These are phyloP conservation scores for Jacana jacana DNA, from an alignment of 2,113 vertebrate genomes.

Conservation along the genomic window DNA sequence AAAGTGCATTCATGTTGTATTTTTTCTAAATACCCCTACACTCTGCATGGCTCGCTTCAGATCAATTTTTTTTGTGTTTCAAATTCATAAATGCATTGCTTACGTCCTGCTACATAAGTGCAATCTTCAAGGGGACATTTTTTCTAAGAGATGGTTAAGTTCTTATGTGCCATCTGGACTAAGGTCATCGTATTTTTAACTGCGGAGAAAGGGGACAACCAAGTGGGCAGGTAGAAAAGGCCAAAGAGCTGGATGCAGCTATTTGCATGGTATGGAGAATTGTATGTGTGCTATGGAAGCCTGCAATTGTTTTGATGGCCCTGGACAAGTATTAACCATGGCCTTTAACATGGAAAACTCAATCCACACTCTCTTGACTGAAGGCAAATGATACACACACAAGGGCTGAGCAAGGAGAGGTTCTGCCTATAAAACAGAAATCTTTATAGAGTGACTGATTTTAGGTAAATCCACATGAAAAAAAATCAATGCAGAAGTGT, in stretches of 20 bases:
- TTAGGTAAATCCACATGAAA: not conserved
- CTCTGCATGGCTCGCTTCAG: not conserved
- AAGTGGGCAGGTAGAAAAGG: not conserved
- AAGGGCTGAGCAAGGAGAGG: not conserved
- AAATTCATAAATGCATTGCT: not conserved
- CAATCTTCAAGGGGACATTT: not conserved
- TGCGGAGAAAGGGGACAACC: not conserved
- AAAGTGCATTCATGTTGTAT: not conserved
- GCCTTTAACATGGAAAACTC: not conserved
- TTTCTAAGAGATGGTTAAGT: not conserved
- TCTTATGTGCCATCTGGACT: not conserved
- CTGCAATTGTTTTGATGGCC: not conserved
- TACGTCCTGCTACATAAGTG: not conserved
- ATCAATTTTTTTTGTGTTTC: not conserved
- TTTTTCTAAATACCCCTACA: not conserved
- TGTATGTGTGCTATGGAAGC: fast-evolving
- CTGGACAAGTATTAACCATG: not conserved
- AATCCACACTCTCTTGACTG: not conserved
- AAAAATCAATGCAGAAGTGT: not conserved
- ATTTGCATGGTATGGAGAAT: not conserved
- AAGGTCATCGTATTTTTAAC: not conserved
- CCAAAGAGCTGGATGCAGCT: not conserved
- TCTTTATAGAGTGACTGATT: not conserved
- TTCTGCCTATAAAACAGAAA: not conserved
- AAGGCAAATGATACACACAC: not conserved